Evolutionary conservation across 2,888 invertebrate species (phyloP).

Genomic region (Philereme vetulata): DNA sequence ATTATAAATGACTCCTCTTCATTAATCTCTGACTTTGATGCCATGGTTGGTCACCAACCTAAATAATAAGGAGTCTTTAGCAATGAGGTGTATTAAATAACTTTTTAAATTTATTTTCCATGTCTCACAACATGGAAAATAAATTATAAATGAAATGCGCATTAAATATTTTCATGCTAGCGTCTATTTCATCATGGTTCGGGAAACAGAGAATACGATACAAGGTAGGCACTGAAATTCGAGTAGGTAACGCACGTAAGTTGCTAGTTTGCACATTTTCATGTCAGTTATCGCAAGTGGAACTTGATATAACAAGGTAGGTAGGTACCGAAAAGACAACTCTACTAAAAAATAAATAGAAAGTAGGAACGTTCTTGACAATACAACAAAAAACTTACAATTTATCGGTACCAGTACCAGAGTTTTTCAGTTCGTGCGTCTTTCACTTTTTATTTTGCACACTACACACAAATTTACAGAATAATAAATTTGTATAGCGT

Average conservation of each 20-base stretch:
- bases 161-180: background rate
- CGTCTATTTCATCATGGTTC: background rate
- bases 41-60: conserved; percentile 58
- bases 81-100: too few relatives aligned
- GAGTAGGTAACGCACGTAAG: too few relatives aligned
- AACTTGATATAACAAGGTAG: background rate
- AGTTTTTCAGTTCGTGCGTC: background rate
- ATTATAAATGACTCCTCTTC: conserved; percentile 80
- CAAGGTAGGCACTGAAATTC: too few relatives aligned
- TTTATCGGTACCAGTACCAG: background rate
- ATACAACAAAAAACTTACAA: conserved; percentile 2
- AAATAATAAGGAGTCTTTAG: background rate
- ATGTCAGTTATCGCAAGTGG: background rate
- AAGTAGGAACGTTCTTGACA: background rate
- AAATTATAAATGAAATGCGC: background rate
- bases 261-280: background rate
- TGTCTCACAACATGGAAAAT: too few relatives aligned
- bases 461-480: background rate
- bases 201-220: background rate
- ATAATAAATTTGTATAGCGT: background rate
- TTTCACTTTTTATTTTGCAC: background rate
- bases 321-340: background rate
- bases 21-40: conserved; percentile 52
- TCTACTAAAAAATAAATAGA: background rate
- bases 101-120: too few relatives aligned